Percentiles rank a stretch among this genome's conserved stretches.
Conservation (phyloP, 2,113 vertebrate genomes). For the Symphodus melops region DNA sequence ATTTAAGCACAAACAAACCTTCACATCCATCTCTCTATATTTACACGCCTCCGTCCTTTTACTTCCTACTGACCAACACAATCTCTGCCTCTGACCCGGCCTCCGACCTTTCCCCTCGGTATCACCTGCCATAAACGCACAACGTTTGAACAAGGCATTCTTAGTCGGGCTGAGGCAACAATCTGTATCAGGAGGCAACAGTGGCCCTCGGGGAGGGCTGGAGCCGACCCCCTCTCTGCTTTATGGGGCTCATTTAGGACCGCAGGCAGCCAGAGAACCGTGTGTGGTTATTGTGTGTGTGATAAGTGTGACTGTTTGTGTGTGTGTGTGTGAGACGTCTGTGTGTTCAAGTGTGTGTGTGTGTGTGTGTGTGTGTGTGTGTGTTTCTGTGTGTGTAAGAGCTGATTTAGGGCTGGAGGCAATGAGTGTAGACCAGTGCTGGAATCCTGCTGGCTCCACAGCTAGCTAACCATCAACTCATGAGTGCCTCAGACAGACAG, state of each 20-base stretch:
- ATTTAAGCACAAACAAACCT: constrained; percentile 8
- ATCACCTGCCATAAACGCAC: constrained; percentile 77
- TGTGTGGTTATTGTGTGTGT: constrained; percentile 23
- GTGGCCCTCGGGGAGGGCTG: constrained; percentile 33
- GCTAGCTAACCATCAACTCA: constrained; percentile 73
- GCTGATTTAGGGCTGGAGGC: constrained; percentile 58
- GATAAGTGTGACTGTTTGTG: constrained; percentile 29
- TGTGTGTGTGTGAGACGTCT: background rate
- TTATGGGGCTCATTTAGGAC: constrained; percentile 72
- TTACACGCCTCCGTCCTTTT: constrained; percentile 40
- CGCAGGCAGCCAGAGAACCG: constrained; percentile 22
- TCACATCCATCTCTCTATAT: constrained; percentile 50
- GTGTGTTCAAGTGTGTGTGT: background rate
- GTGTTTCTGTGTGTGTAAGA: background rate
- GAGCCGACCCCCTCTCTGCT: constrained; percentile 62
- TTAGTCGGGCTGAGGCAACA: constrained; percentile 67
- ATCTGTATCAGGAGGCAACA: constrained; percentile 65
- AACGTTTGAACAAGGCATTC: constrained; percentile 76
- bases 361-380: background rate
- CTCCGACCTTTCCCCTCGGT: constrained; percentile 70
- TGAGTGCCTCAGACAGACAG: constrained; percentile 42
- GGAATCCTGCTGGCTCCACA: constrained; percentile 70
- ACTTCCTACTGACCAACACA: constrained; percentile 62
- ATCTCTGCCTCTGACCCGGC: constrained; percentile 53
- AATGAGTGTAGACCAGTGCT: constrained; percentile 43